These are phyloP conservation scores for Caenorhabditis tropicalis DNA, from an alignment of 1,140 invertebrate species.

Conservation along the genomic window DNA sequence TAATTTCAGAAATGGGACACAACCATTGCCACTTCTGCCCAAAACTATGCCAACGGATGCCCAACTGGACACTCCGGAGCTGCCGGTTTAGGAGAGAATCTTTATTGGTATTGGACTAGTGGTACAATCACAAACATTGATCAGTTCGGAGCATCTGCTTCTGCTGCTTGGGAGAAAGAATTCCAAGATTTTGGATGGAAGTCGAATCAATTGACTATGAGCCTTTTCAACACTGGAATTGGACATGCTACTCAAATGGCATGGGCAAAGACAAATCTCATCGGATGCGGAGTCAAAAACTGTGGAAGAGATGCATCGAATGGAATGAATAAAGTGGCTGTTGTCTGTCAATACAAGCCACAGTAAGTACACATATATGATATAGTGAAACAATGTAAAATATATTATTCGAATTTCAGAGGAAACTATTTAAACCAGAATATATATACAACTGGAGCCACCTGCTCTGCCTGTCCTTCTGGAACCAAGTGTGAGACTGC, in stretches of 20 bases:
- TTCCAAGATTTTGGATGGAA: constrained; percentile 41
- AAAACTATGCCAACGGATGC: constrained; percentile 35
- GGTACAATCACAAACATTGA: not conserved
- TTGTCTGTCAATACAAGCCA: constrained; percentile 43
- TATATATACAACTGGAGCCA: not conserved
- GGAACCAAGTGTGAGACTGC: not conserved
- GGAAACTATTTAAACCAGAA: constrained; percentile 15
- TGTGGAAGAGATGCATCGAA: not conserved
- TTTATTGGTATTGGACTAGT: constrained; percentile 22
- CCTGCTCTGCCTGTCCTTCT: not conserved
- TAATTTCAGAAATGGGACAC: constrained; percentile 31
- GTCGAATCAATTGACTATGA: not conserved
- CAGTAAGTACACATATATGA: not conserved
- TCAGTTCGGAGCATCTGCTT: constrained; percentile 5
- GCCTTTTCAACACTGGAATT: constrained; percentile 28
- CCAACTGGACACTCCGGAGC: constrained; percentile 33
- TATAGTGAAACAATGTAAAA: not conserved
- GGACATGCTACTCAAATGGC: constrained; percentile 47
- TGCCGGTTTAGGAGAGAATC: constrained; percentile 39
- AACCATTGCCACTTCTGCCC: not conserved
- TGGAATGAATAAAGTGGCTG: not conserved
- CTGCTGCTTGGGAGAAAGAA: constrained; percentile 39
- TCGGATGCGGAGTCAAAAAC: constrained; percentile 46
- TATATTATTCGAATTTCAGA: not conserved
- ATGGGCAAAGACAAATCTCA: constrained; percentile 38